Percentiles rank a stretch among this genome's conserved stretches.
Evolutionary conservation across 2,888 invertebrate species (phyloP).

Genomic region (Leptura quadrifasciata): DNA sequence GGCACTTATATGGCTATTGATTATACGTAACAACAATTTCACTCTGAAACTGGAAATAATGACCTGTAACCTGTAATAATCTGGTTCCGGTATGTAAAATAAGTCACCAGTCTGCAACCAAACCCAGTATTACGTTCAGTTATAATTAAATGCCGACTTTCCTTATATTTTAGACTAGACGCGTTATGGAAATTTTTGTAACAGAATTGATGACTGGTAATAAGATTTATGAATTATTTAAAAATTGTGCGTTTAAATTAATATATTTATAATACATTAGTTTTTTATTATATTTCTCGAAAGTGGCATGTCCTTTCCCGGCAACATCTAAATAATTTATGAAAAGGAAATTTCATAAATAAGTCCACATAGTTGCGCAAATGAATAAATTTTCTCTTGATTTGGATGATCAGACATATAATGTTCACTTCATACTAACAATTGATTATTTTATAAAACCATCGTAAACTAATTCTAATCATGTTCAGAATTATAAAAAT

Average conservation of each 20-base stretch:
- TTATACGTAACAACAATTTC: conserved; percentile 27
- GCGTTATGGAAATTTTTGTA: background rate
- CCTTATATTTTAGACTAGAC: conserved; percentile 5
- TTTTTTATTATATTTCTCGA: background rate
- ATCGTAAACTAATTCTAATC: too few relatives aligned
- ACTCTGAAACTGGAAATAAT: conserved; percentile 33
- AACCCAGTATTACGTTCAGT: conserved; percentile 12
- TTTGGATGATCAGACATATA: too few relatives aligned
- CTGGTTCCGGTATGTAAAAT: conserved; percentile 32
- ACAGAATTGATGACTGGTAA: background rate
- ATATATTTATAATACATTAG: background rate
- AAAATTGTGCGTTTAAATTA: background rate
- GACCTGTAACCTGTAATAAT: conserved; percentile 24
- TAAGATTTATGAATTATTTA: background rate
- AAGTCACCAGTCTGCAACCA: conserved; percentile 12
- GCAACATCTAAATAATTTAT: background rate
- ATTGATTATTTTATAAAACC: too few relatives aligned
- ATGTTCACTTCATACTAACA: too few relatives aligned
- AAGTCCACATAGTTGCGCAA: background rate
- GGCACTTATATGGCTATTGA: conserved; percentile 13
- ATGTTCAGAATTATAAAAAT: too few relatives aligned
- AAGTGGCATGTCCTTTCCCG: background rate
- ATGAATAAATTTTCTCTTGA: background rate
- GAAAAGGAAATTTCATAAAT: conserved; percentile 9
- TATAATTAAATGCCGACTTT: conserved; percentile 4